Base-by-base conservation (phyloP, 2,888 invertebrate genomes). In the Drymonia ruficornis region DNA sequence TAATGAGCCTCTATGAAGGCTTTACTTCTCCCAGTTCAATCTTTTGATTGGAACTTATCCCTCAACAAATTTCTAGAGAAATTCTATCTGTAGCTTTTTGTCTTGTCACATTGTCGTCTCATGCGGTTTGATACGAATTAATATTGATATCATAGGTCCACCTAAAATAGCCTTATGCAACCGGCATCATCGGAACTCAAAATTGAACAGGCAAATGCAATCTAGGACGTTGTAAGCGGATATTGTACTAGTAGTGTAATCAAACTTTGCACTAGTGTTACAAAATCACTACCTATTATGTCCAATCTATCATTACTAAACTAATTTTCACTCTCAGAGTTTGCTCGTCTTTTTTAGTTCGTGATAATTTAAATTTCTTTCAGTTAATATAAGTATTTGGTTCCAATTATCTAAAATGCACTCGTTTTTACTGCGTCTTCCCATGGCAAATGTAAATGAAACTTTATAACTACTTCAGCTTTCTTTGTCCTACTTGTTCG, bases 401-500 rank as follows among this genome's bases (percentile, higher is more conserved):
- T 23, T 23, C 23, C 0, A 1, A 23, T 7, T 2, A 23, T 6
- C 23, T 23, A 31, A 31, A 11, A 8, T 8, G 0, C 31, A 31
- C 9, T 31, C 3, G 31, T 31, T 31, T 31, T 31, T 2, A 9
- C 1, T n/a, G 8, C n/a, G 11, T 42, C 18, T 42, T 18, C 42
- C 18, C 42, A 16, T 57, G 60, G 58, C 65, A 61, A 55, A 64
- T 65, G 58, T 49, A 49, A 63, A 63, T 57, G 71, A 65, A 72
- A 77, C 64, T 53, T 49, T 56, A 72, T 44, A 47, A 60, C 23
- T 2, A 67, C 69, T 53, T 55, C 54, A 56, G 63, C 78, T 81
- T 81, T 81, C 80, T 80, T 80, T 67, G 79, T 69, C 65, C 81
- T 56, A 80, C 70, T 72, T 82, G 74, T 63, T 65, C 67, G 67